Conservation (phyloP, 64 coral and sea anemone genomes). For the Orbicella faveolata region DNA sequence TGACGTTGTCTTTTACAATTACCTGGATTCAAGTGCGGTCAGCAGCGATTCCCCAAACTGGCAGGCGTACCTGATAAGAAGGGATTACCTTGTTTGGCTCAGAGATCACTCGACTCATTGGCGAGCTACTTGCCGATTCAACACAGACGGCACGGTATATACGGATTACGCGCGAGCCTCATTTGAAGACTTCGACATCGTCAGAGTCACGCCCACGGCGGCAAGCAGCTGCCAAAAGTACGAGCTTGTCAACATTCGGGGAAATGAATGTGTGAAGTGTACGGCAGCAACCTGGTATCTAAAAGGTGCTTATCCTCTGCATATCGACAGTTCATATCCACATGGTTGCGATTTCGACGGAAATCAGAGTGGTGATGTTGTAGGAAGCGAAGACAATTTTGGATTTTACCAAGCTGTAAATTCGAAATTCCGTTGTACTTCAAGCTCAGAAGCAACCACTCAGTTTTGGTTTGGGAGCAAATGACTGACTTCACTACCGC, state of each 20-base stretch:
- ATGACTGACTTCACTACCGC: not conserved
- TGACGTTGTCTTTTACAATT: not conserved
- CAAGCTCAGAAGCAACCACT: not conserved
- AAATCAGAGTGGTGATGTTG: not conserved
- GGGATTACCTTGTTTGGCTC: not conserved
- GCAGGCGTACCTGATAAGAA: not conserved
- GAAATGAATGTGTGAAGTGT: slow-evolving; percentile 5
- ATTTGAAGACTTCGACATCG: slow-evolving; percentile 10
- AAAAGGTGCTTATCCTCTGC: not conserved
- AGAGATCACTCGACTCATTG: slow-evolving; percentile 16
- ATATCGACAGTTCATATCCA: not conserved
- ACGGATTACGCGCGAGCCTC: slow-evolving; percentile 29
- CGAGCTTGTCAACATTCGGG: slow-evolving; percentile 50
- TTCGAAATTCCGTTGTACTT: slow-evolving; percentile 24
- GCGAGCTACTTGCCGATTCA: slow-evolving; percentile 34
- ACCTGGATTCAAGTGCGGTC: not conserved
- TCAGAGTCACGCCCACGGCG: not conserved
- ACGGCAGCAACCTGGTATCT: not conserved
- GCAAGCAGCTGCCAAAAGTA: not conserved
- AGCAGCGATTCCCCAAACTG: slow-evolving; percentile 3
- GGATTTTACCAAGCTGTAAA: slow-evolving; percentile 11
- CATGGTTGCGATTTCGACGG: not conserved
- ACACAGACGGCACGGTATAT: slow-evolving; percentile 17
- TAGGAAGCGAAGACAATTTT: slow-evolving; percentile 48
- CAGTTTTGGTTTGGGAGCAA: not conserved